phyloP scores from a whole-genome alignment of 2,113 vertebrate genomes.

The Melanotaenia duboulayi region DNA sequence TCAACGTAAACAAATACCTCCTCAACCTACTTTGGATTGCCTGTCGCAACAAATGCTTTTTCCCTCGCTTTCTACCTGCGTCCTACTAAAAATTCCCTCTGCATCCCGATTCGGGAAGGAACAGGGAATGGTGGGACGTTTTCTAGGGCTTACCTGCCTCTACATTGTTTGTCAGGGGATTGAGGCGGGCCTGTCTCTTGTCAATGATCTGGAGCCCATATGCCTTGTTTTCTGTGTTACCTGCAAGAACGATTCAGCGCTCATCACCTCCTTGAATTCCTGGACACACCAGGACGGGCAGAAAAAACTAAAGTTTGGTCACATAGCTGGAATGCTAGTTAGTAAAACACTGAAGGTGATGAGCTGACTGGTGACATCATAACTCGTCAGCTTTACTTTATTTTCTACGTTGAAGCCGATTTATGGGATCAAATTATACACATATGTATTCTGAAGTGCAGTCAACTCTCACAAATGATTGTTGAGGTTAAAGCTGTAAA shows the following conservation, averaged over 20 bases:
- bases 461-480: too few species aligned
- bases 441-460: too few species aligned
- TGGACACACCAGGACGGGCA: constrained; percentile 19
- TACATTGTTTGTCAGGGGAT: constrained; percentile 11
- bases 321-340: neutral
- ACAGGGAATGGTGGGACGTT: neutral
- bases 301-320: neutral
- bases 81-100: constrained; percentile 5
- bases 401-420: too few species aligned
- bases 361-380: too few species aligned
- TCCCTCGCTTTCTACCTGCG: constrained; percentile 44
- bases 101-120: constrained; percentile 1
- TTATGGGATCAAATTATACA: too few species aligned
- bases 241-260: neutral
- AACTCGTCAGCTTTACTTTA: too few species aligned
- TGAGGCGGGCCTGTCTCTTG: neutral
- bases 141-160: neutral
- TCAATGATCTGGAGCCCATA: neutral
- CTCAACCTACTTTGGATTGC: constrained; percentile 79
- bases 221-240: neutral
- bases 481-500: too few species aligned
- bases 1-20: constrained; percentile 71
- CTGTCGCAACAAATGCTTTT: constrained; percentile 78
- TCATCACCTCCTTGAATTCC: neutral
- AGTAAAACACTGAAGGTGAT: too few species aligned